A percentile compares a stretch with the other conserved stretches of the same genome.
These are phyloP conservation scores for Thamnaconus septentrionalis DNA, from an alignment of 2,113 vertebrate species.

Conservation along the genomic window DNA sequence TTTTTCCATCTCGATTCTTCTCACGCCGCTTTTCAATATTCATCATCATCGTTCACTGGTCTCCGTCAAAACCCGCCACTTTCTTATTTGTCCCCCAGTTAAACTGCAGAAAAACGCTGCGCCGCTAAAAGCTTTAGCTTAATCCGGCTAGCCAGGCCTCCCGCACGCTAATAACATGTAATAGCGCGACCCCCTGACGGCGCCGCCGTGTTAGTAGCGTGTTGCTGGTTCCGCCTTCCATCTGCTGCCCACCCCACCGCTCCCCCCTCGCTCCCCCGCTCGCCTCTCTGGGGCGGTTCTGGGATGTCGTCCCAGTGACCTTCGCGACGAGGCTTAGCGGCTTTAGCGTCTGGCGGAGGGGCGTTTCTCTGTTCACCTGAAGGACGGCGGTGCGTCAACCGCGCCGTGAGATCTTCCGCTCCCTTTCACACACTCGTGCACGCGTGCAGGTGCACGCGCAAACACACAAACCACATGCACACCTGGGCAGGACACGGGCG, in stretches of 20 bases:
- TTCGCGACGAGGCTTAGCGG: slow-evolving; percentile 54
- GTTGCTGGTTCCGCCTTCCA: slow-evolving; percentile 58
- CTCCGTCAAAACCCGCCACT: slow-evolving; percentile 47
- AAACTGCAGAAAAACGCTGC: slow-evolving; percentile 10
- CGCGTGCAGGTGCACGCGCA: slow-evolving; percentile 35
- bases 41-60: slow-evolving; percentile 14
- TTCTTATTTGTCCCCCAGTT: slow-evolving; percentile 32
- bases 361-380: slow-evolving; percentile 69
- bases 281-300: slow-evolving; percentile 58
- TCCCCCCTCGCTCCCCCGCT: slow-evolving; percentile 59
- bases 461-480: slow-evolving; percentile 1
- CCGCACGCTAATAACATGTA: slow-evolving; percentile 50
- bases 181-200: slow-evolving; percentile 47
- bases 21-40: slow-evolving; percentile 18
- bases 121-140: slow-evolving; percentile 46
- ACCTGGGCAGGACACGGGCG: not conserved
- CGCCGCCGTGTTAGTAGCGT: slow-evolving; percentile 45
- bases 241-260: slow-evolving; percentile 54
- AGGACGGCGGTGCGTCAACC: slow-evolving; percentile 57
- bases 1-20: too few relatives aligned
- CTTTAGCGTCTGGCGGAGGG: slow-evolving; percentile 46
- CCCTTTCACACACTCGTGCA: too few relatives aligned
- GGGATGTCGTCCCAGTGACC: slow-evolving; percentile 66
- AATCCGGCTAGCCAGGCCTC: slow-evolving; percentile 42
- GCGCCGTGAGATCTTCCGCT: slow-evolving; percentile 29